A percentile compares a stretch with the other conserved stretches of the same genome.
These are phyloP conservation scores for Pyrocoelia pectoralis DNA, from an alignment of 2,888 invertebrate species.

Conservation along the genomic window DNA sequence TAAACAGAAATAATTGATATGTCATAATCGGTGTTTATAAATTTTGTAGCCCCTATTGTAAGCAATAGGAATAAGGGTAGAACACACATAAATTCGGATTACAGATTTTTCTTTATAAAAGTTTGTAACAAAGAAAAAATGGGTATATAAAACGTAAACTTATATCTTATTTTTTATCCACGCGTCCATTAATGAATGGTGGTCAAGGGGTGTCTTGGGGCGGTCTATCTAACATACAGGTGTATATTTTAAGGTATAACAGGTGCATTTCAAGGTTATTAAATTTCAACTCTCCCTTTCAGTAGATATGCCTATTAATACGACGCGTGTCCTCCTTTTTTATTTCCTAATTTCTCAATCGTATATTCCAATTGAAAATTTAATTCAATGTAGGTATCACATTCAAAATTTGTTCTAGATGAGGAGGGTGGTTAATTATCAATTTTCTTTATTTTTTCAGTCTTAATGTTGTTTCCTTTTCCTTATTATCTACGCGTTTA, in stretches of 20 bases:
- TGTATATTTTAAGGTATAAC: slow-evolving; percentile 53
- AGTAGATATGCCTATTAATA: background rate
- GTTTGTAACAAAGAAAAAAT: background rate
- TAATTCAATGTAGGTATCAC: too few species aligned
- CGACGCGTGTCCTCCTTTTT: too few species aligned
- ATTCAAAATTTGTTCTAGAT: too few species aligned
- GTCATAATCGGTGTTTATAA: background rate
- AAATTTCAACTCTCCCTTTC: slow-evolving; percentile 20
- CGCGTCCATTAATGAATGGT: slow-evolving; percentile 25
- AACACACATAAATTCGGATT: background rate
- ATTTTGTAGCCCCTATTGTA: background rate
- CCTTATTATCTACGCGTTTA: too few species aligned
- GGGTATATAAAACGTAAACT: background rate
- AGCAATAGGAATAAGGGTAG: background rate
- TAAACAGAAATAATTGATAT: slow-evolving; percentile 1
- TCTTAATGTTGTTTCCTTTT: too few species aligned
- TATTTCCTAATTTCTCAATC: too few species aligned
- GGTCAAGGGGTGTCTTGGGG: slow-evolving; percentile 32
- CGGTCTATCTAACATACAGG: slow-evolving; percentile 47
- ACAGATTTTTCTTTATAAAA: background rate
- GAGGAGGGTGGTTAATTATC: too few species aligned
- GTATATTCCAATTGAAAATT: too few species aligned
- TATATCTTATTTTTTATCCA: slow-evolving; percentile 15
- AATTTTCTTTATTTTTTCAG: too few species aligned
- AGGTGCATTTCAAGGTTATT: slow-evolving; percentile 55